Percentiles rank a stretch among this genome's conserved stretches.
These are phyloP conservation scores for Miltochrista miniata DNA, from an alignment of 2,888 invertebrate species.

Conservation along the genomic window DNA sequence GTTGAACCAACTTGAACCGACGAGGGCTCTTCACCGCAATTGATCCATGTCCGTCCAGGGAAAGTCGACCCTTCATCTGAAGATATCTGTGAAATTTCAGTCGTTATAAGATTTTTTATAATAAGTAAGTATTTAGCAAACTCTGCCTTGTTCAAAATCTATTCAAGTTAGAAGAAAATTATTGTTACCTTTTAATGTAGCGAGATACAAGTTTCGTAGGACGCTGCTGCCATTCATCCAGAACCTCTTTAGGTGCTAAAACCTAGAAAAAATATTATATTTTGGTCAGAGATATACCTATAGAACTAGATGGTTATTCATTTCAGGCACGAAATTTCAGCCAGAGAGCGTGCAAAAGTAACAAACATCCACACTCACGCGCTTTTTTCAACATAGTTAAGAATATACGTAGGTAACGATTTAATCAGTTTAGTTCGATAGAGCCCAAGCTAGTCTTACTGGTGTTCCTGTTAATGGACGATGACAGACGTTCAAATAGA, in stretches of 20 bases:
- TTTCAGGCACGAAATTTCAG: too few relatives aligned
- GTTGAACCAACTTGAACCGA: conserved; percentile 94
- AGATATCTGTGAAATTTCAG: conserved; percentile 76
- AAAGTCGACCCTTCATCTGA: conserved; percentile 89
- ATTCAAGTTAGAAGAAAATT: background rate
- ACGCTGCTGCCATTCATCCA: conserved; percentile 95
- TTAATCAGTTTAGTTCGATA: too few relatives aligned
- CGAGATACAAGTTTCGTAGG: conserved; percentile 93
- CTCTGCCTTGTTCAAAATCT: background rate
- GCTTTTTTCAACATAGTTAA: too few relatives aligned
- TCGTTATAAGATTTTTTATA: background rate
- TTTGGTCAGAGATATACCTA: background rate
- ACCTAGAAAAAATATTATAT: conserved; percentile 82
- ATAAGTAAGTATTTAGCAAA: too few relatives aligned
- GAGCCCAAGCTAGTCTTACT: too few relatives aligned
- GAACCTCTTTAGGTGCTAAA: conserved; percentile 92
- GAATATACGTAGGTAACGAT: too few relatives aligned
- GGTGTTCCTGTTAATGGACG: too few relatives aligned
- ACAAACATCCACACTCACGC: too few relatives aligned
- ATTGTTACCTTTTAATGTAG: conserved; percentile 87
- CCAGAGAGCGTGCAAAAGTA: too few relatives aligned
- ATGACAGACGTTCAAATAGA: too few relatives aligned
- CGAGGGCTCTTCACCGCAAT: conserved; percentile 93
- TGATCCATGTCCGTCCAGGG: conserved; percentile 90
- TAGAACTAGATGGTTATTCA: too few relatives aligned